Evolutionary conservation across 2,888 invertebrate species (phyloP), one percentile per base, ranked within the genome.

Genomic region (Anaspis maculata): DNA sequence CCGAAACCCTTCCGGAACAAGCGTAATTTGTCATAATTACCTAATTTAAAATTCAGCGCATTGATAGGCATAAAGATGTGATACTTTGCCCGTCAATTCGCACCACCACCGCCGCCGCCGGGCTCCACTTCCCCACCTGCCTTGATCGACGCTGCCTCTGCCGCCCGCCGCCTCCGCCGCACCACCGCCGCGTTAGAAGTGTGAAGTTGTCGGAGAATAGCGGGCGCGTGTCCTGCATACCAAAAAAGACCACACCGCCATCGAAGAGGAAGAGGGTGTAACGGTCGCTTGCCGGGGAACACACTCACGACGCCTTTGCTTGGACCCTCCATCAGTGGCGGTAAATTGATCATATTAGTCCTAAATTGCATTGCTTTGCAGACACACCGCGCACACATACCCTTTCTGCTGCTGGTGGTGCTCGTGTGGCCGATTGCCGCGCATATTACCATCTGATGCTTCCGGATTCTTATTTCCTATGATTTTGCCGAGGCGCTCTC

Each of bases 151-250:
- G 37, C 42, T 37, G 26, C 37, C n/a, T n/a, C n/a, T n/a, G n/a
- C n/a, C n/a, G n/a, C n/a, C n/a, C n/a, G n/a, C n/a, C 45, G 33
- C 41, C 40, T 23, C 42, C 44, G 41, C 37, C 39, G n/a, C n/a
- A n/a, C n/a, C n/a, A n/a, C n/a, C n/a, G n/a, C n/a, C n/a, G n/a
- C n/a, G n/a, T n/a, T n/a, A 49, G 48, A 54, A 54, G 57, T 56
- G 56, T 54, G 54, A 56, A 57, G 58, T 57, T 55, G 56, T 51
- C 45, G 53, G 58, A 55, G 56, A 62, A 62, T 60, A 54, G 62
- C 54, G 45, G 43, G 52, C 62, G n/a, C n/a, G 61, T 62, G 62
- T 46, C 49, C 44, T 34, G 60, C 52, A 54, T 59, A 44, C 42
- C 46, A 49, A 54, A n/a, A n/a, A n/a, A n/a, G n/a, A n/a, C 13